These are phyloP conservation scores for Pseudococcus viburni DNA, from an alignment of 2,888 invertebrate genomes.

Conservation along the genomic window DNA sequence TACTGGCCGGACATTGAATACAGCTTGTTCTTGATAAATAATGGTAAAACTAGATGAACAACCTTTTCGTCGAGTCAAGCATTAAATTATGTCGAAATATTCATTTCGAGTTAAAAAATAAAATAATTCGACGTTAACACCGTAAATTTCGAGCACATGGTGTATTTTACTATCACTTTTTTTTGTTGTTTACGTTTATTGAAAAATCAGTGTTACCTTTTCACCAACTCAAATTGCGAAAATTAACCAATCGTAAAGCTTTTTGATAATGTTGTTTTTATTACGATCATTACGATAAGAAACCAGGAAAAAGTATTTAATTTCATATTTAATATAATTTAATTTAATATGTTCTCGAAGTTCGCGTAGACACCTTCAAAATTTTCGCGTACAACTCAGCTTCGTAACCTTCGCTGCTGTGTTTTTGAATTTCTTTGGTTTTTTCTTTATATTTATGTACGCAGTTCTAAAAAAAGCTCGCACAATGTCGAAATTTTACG, in stretches of 20 bases:
- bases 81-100: too few relatives aligned
- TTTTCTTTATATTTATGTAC: constrained; percentile 23
- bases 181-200: too few relatives aligned
- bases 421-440: not conserved
- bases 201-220: too few relatives aligned
- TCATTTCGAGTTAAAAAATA: too few relatives aligned
- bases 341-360: constrained; percentile 19
- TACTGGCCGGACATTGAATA: constrained; percentile 92
- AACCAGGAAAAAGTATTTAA: not conserved
- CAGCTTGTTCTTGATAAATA: constrained; percentile 96
- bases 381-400: not conserved
- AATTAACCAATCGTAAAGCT: too few relatives aligned
- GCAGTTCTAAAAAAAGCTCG: constrained; percentile 11
- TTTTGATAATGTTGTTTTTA: too few relatives aligned
- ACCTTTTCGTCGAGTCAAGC: not conserved
- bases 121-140: too few relatives aligned
- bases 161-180: too few relatives aligned
- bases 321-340: not conserved
- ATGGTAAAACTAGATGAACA: constrained; percentile 73
- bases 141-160: too few relatives aligned
- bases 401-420: not conserved
- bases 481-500: constrained; percentile 68
- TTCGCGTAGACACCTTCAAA: not conserved
- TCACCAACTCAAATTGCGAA: too few relatives aligned
- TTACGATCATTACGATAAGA: too few relatives aligned